Conservation (phyloP, 2,113 vertebrate genomes). For the Xiphophorus couchianus region DNA sequence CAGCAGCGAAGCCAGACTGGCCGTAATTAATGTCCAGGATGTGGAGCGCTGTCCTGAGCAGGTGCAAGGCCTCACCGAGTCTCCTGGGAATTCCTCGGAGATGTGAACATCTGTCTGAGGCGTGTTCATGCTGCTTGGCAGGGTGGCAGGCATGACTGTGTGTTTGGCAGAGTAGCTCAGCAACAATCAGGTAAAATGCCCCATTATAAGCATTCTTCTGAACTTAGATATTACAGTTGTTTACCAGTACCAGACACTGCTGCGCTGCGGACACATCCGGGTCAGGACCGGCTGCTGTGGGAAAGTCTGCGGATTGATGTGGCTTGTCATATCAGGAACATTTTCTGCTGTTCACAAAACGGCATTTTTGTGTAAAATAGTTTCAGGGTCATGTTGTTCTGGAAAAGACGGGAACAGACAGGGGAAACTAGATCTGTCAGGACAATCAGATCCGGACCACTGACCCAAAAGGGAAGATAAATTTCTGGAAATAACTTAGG, state of each 20-base stretch:
- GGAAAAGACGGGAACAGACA: neutral
- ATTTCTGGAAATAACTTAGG: neutral
- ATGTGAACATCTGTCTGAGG: slow-evolving; percentile 57
- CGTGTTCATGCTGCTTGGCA: slow-evolving; percentile 40
- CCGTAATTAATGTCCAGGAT: slow-evolving; percentile 47
- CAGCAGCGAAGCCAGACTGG: slow-evolving; percentile 18
- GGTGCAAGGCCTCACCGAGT: slow-evolving; percentile 58
- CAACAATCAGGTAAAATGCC: slow-evolving; percentile 73
- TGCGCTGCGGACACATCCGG: slow-evolving; percentile 40
- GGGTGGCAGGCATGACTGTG: slow-evolving; percentile 28
- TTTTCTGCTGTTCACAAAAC: neutral
- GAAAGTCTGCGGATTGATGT: neutral
- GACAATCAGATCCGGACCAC: neutral
- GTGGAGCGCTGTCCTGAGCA: slow-evolving; percentile 27
- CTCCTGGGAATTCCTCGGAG: slow-evolving; percentile 19
- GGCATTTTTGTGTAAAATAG: neutral
- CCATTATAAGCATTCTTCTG: slow-evolving; percentile 67
- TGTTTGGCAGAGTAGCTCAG: slow-evolving; percentile 56
- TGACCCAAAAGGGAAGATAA: neutral
- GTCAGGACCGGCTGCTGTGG: slow-evolving; percentile 5
- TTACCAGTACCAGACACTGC: slow-evolving; percentile 46
- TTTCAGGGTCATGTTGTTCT: neutral
- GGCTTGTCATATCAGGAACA: too few species aligned
- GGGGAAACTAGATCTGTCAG: neutral
- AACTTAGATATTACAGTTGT: slow-evolving; percentile 39